These are phyloP conservation scores for Pocillopora damicornis DNA, from an alignment of 64 coral and sea anemone genomes.

Conservation along the genomic window DNA sequence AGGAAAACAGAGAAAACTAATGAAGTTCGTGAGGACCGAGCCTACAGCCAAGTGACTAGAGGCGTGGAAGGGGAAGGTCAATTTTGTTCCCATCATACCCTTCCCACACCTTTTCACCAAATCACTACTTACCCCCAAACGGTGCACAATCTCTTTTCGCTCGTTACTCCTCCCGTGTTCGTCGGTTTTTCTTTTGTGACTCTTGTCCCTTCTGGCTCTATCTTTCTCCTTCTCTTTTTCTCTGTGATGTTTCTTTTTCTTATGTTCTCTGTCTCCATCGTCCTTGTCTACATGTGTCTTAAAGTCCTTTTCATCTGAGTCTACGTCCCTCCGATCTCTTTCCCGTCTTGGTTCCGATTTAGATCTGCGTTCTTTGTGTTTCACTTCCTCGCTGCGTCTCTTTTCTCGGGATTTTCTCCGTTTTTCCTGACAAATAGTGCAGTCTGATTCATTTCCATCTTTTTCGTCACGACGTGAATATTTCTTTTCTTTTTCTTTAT, in stretches of 20 bases:
- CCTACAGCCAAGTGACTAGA: too few relatives aligned
- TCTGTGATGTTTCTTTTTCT: slow-evolving; percentile 26
- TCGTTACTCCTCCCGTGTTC: background rate
- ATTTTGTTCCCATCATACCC: too few relatives aligned
- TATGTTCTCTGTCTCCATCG: slow-evolving; percentile 16
- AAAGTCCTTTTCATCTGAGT: background rate
- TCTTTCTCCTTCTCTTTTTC: slow-evolving; percentile 25
- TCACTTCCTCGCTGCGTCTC: background rate
- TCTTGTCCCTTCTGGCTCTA: slow-evolving; percentile 5
- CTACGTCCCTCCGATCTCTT: background rate
- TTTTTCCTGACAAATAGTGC: slow-evolving; percentile 38
- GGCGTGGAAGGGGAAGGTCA: too few relatives aligned
- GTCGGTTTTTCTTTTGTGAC: slow-evolving; percentile 19
- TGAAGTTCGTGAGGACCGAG: too few relatives aligned
- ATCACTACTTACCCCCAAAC: too few relatives aligned
- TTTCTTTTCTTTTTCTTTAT: slow-evolving; percentile 12
- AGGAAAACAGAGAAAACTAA: too few relatives aligned
- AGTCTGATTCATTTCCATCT: slow-evolving; percentile 31
- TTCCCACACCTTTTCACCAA: too few relatives aligned
- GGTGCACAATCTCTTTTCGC: background rate
- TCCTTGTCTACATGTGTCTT: background rate
- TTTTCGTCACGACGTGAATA: slow-evolving; percentile 16
- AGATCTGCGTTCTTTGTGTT: slow-evolving; percentile 28
- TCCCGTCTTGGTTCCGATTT: slow-evolving; percentile 15
- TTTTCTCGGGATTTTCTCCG: slow-evolving; percentile 20